These are phyloP conservation scores for Lanius collurio DNA, from an alignment of 2,113 vertebrate genomes.

Conservation along the genomic window DNA sequence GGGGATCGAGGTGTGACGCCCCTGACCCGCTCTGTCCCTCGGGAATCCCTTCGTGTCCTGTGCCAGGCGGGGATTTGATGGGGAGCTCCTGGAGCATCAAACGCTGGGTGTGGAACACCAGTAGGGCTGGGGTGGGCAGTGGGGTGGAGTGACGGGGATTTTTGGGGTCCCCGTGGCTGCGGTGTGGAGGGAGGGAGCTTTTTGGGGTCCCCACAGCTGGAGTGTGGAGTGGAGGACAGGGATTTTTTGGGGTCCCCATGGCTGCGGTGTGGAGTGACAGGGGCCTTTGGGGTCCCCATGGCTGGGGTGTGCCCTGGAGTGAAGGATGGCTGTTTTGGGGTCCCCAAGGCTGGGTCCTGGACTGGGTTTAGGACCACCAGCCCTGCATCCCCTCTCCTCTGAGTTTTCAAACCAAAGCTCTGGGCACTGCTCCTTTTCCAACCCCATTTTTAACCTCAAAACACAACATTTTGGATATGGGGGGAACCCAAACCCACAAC, in stretches of 20 bases:
- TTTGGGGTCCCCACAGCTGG: not conserved
- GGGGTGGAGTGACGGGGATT: accelerated
- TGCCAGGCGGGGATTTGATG: not conserved
- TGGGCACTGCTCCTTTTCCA: accelerated
- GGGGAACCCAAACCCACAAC: too few species aligned
- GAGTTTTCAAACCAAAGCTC: accelerated
- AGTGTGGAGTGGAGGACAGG: not conserved
- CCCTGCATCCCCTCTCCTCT: accelerated
- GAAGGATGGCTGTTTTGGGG: not conserved
- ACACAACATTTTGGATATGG: accelerated
- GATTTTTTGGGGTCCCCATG: not conserved
- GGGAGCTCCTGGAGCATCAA: accelerated
- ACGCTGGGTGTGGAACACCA: accelerated
- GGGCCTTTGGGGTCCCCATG: too few species aligned
- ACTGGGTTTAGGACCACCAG: accelerated
- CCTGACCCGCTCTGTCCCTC: accelerated
- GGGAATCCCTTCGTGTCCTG: accelerated
- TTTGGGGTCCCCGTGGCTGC: not conserved
- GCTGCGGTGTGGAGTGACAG: not conserved
- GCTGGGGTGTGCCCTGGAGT: too few species aligned
- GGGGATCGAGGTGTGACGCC: accelerated
- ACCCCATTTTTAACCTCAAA: not conserved
- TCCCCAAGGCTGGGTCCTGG: not conserved
- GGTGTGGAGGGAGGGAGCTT: not conserved
- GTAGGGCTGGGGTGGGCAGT: accelerated